Evolutionary conservation across 2,113 vertebrate species (phyloP).

Genomic region (Marcusenius ussheri): DNA sequence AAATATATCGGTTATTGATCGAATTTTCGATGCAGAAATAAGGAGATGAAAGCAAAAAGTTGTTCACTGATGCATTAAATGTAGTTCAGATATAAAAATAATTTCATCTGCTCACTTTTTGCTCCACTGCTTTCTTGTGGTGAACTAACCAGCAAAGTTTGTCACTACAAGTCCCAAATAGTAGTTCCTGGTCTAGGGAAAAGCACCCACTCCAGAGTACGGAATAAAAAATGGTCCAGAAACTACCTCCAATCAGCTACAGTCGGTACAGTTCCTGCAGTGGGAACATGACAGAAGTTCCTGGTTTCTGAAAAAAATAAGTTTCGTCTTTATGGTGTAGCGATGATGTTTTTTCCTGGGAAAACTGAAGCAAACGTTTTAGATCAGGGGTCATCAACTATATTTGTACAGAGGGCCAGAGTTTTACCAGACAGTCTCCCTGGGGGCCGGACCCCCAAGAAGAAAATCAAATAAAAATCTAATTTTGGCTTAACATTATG

Average conservation of each 20-base stretch:
- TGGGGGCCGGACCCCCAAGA: too few relatives aligned
- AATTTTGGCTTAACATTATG: too few relatives aligned
- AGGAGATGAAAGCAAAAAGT: background rate
- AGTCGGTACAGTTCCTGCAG: background rate
- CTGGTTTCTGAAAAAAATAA: background rate
- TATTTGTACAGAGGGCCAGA: too few relatives aligned
- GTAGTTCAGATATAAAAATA: background rate
- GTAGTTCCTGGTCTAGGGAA: background rate
- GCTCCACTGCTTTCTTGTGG: background rate
- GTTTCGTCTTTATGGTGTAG: background rate
- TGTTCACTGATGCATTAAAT: background rate
- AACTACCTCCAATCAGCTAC: background rate
- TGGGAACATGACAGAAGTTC: background rate
- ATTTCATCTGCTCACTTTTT: background rate
- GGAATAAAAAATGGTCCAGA: background rate
- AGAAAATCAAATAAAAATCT: too few relatives aligned
- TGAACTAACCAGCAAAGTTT: background rate
- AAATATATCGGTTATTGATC: background rate
- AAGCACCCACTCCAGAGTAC: background rate
- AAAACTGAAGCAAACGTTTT: background rate
- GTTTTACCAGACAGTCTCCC: too few relatives aligned
- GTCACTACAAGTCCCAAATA: background rate
- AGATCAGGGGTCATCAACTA: too few relatives aligned
- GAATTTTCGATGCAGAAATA: background rate
- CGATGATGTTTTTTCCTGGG: background rate